Base-by-base conservation (phyloP, 2,113 vertebrate species). In the Asarcornis scutulata region DNA sequence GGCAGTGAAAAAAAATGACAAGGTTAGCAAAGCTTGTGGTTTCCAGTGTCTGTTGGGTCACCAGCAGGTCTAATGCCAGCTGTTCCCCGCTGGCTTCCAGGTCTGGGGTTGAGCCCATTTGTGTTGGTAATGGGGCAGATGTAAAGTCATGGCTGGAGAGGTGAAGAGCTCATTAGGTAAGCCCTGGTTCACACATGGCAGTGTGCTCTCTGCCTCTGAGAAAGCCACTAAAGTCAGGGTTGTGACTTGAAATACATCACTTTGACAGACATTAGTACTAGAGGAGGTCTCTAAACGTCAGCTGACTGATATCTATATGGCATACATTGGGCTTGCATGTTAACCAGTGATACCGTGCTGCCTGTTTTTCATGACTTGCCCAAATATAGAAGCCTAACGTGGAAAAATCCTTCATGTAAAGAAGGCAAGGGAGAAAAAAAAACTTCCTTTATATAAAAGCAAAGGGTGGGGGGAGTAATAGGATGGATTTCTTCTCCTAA, bases 371-470 rank as follows among this genome's bases (percentile, higher is more conserved):
- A 21, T 46, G 81, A 40, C 17, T 78, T 72, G 44, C 4, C 31
- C 10, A 42, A 58, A 48, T 76, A 29, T 14, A n/a, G 18, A 48
- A 90, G 23, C 17, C 29, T 69, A 66, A 64, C 9, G 18, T 48
- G 32, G 76, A 79, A 68, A 90, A 81, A 82, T 53, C 34, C 42
- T 60, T 86, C 62, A 15, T n/a, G 32, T 64, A 56, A 73, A 77
- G 59, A 44, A 22, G 1, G 6, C 4, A 78, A 83, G 69, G 72
- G 29, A 17, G 17, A 21, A 17, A 46, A 17, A 46, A 72, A 58
- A 26, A 9, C 26, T 80, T 85, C 21, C 25, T 85, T 62, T 60
- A 11, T 50, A 38, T 58, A 60, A 79, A 88, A 88, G 6, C 48
- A 69, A 79, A 89, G 44, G 18, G 9, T 85, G 75, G 59, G 52